These are phyloP conservation scores for Tragelaphus oryx DNA, from an alignment of 2,797 vertebrate genomes.

Conservation along the genomic window DNA sequence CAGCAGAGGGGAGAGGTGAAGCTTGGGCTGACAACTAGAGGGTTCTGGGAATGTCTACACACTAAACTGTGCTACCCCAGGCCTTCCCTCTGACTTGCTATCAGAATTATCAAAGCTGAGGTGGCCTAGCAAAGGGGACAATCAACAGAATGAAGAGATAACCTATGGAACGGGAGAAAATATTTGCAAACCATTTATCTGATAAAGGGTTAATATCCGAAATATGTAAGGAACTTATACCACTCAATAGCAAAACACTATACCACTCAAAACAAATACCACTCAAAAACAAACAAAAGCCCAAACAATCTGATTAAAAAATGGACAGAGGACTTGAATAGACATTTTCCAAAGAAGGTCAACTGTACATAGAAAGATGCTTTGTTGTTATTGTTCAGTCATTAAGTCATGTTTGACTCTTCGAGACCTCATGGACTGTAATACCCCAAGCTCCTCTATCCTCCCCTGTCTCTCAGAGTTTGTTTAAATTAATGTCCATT, in stretches of 20 bases:
- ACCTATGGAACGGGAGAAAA: background rate
- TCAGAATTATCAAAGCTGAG: background rate
- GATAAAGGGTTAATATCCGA: background rate
- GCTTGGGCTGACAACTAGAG: background rate
- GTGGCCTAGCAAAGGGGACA: background rate
- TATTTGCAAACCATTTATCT: background rate
- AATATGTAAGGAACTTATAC: background rate
- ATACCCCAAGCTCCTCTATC: background rate
- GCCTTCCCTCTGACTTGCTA: background rate
- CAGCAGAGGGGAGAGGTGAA: background rate
- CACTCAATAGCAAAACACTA: background rate
- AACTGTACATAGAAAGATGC: background rate
- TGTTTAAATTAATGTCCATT: background rate
- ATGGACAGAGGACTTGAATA: background rate
- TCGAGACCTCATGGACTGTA: background rate
- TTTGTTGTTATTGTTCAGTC: background rate
- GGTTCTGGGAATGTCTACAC: background rate
- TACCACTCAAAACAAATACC: too few relatives aligned
- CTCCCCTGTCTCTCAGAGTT: background rate
- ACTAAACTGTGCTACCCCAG: background rate
- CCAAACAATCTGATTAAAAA: background rate
- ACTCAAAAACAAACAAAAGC: background rate
- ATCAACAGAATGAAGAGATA: background rate
- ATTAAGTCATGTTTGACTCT: background rate
- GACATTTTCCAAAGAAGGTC: background rate